Base-by-base conservation (phyloP, 2,888 invertebrate genomes). In the Caenorhabditis panamensis region DNA sequence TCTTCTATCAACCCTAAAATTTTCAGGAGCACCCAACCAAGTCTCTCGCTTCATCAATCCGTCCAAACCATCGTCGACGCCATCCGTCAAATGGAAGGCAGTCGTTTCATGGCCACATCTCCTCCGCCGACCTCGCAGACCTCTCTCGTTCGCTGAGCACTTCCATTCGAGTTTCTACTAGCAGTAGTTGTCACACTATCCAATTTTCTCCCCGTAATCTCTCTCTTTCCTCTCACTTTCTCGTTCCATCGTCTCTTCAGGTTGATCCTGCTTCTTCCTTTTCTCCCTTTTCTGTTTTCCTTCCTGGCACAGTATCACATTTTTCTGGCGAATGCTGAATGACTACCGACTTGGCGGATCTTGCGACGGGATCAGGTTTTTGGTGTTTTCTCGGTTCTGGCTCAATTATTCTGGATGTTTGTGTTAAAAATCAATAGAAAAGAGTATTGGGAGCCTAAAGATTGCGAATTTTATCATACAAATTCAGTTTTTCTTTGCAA, bases 41-140 rank as follows among this genome's bases (percentile, higher is more conserved):
- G 41, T 18, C 26, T 69, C 13, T 61, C 80, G 13, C 24, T 76
- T n/a, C 86, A 88, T n/a, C 87, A 87, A 26, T 88, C 89, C 31
- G 93, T 99, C 88, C 97, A 98, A 92, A 97, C 97, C 16, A 97
- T 99, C 86, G 96, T 98, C 47, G 97, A 98, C 92, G 99, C 99
- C 71, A 98, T 99, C 90, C 94, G 97, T 47, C 97, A 98, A 91
- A 93, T 99, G 86, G 98, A 99, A 92, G 97, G 84, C 37, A 68
- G 71, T 62, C 69, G 54, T 13, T 61, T 78, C 85, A 53, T 76
- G 31, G 59, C 84, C 67, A 64, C 80, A 22, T 81, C 84, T 36
- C 82, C 79, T 36, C 84, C 84, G 49, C 82, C 84, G 2, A 82
- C 86, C 11, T 83, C 84, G 2, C 84, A 86, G 75, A 82, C 86